Percentiles rank a stretch among this genome's conserved stretches.
Evolutionary conservation across 2,888 invertebrate genomes (phyloP).

Genomic region (Drosophila bunnanda): DNA sequence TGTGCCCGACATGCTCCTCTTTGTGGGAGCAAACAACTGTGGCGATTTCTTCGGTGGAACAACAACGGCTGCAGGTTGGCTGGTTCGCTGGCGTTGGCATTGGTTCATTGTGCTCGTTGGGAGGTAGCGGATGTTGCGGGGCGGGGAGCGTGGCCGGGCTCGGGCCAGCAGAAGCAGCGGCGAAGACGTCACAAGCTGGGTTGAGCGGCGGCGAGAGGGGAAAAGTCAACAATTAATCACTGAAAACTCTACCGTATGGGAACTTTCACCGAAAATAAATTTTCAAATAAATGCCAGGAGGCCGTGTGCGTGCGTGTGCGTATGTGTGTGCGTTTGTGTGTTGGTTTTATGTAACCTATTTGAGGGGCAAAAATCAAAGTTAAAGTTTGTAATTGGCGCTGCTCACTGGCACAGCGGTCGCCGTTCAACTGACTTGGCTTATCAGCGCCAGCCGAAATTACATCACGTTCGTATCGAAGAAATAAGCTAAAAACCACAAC

Average conservation of each 20-base stretch:
- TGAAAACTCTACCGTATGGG: not conserved
- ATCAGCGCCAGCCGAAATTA: conserved; percentile 59
- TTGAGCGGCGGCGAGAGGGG: too few relatives aligned
- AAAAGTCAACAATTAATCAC: conserved; percentile 9
- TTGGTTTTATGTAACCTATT: conserved; percentile 21
- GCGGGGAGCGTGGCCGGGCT: conserved; percentile 12
- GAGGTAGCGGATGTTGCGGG: not conserved
- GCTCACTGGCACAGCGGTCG: conserved; percentile 4
- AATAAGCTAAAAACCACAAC: conserved; percentile 3
- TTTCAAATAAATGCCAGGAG: not conserved
- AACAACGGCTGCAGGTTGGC: not conserved
- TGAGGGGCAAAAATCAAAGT: not conserved
- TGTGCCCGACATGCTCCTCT: conserved; percentile 13
- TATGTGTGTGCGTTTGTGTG: conserved; percentile 1
- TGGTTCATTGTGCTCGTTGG: conserved; percentile 14
- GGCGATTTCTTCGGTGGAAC: not conserved
- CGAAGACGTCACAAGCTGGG: conserved; percentile 13
- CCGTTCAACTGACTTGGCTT: conserved; percentile 29
- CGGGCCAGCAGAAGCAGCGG: conserved; percentile 9
- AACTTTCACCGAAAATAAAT: conserved; percentile 26
- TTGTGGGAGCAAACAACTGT: conserved; percentile 2
- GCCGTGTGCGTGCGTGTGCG: not conserved
- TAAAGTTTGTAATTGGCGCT: not conserved
- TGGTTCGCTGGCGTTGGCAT: conserved; percentile 8
- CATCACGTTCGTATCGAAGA: conserved; percentile 56